phyloP scores from a whole-genome alignment of 2,797 vertebrate species.

The Hyperoplus lanceolatus region DNA sequence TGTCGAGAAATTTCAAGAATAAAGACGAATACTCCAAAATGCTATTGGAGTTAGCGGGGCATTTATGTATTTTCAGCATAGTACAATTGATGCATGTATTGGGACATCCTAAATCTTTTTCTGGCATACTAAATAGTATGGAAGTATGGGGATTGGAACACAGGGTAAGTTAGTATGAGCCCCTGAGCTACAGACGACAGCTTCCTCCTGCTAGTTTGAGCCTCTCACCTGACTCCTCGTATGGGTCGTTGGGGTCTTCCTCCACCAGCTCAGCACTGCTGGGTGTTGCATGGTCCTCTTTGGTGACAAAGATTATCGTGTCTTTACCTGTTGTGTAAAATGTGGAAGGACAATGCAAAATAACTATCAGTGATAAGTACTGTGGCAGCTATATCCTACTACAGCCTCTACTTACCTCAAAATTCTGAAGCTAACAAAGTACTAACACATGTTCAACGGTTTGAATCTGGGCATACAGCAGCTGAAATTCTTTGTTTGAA shows the following conservation, averaged over 20 bases:
- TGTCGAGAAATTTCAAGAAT: too few relatives aligned
- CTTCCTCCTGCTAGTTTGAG: neutral
- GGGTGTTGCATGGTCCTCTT: conserved; percentile 94
- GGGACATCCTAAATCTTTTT: too few relatives aligned
- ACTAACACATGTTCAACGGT: neutral
- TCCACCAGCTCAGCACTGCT: conserved; percentile 94
- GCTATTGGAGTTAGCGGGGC: too few relatives aligned
- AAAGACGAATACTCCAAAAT: too few relatives aligned
- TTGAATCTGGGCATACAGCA: neutral
- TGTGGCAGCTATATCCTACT: neutral
- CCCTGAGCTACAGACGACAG: neutral
- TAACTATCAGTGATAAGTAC: neutral
- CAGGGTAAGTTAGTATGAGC: neutral
- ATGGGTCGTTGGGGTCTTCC: conserved; percentile 94
- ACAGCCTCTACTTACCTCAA: neutral
- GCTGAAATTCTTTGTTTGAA: neutral
- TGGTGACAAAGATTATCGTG: conserved; percentile 95
- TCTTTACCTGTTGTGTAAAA: conserved; percentile 89
- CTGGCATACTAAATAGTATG: too few relatives aligned
- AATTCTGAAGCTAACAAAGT: neutral
- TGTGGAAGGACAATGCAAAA: neutral
- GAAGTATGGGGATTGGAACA: too few relatives aligned
- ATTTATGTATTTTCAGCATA: too few relatives aligned
- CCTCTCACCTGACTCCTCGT: conserved; percentile 92
- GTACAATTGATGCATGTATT: too few relatives aligned